Evolutionary conservation across 2,797 vertebrate species (phyloP), one percentile per base, ranked within the genome.

Genomic region (Morelia viridis): DNA sequence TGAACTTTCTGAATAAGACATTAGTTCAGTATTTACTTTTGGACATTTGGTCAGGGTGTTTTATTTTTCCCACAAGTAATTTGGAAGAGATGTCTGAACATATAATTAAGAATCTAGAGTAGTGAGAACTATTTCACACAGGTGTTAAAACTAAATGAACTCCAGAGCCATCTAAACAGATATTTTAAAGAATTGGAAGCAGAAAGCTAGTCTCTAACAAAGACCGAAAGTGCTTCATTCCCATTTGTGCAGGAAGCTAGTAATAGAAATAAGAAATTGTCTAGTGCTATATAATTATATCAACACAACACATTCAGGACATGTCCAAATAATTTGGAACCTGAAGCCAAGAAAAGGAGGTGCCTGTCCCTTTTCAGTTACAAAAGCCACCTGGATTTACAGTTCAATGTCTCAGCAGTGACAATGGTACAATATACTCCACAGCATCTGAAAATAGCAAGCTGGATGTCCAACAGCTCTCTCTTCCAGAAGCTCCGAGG

Each of bases 51-150:
- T 46, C n/a, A 46, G 85, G 31, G 64, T 87, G 65, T 17, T 91
- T 46, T 91, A 46, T 71, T 71, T 87, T 60, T n/a, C 56, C 56
- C 57, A 13, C 76, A 88, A 87, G 57, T 84, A 91, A 50, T 91
- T 76, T 87, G 65, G 80, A 88, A 85, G 76, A 64, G 65, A 91
- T 76, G 76, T 61, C 2, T 50, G 85, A 87, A 31, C 22, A 28
- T 22, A 15, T 65, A 68, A 80, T 35, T 8, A 71, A 26, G 26
- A 65, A 87, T 87, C 17, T 3, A 60, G 35, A 76, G 6, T 87
- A 71, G 13, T 31, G 26, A 50, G 17, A 87, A 88, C 76, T 41
- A 24, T 64, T 76, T 91, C 56, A 53, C 22, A 26, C 46, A 87
- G 64, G 90, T 60, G 53, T 35, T 87, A 19, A 60, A 91, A 87